These are phyloP conservation scores for Hyposoter didymator DNA, from an alignment of 2,888 invertebrate species.

Conservation along the genomic window DNA sequence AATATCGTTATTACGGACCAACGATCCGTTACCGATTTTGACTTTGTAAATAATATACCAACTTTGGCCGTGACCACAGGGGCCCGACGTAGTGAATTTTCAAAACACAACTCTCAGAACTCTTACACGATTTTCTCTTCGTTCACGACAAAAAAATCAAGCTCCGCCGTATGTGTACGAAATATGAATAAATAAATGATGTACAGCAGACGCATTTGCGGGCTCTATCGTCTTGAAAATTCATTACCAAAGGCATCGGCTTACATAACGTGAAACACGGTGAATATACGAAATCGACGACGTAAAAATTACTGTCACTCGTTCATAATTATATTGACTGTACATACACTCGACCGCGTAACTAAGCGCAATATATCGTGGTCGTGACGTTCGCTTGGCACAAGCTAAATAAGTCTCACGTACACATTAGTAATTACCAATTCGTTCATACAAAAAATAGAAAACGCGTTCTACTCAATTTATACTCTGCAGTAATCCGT, in stretches of 20 bases:
- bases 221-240: neutral
- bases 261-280: neutral
- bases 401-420: constrained; percentile 12
- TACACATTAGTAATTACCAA: constrained; percentile 10
- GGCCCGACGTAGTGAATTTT: neutral
- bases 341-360: constrained; percentile 13
- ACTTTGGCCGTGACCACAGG: neutral
- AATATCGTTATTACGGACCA: neutral
- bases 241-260: neutral
- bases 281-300: neutral
- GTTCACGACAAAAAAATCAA: neutral
- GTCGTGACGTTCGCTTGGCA: constrained; percentile 6
- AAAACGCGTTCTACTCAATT: neutral
- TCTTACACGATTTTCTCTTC: neutral
- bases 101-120: neutral
- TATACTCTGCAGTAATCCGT: neutral
- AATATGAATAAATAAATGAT: neutral
- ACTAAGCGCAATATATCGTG: neutral
- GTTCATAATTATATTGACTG: constrained; percentile 12
- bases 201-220: neutral
- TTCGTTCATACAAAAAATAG: neutral
- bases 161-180: neutral
- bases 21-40: neutral
- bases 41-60: neutral
- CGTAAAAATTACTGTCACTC: neutral